Base-by-base conservation (phyloP, 53 echinoderm and acorn worm species). In the Antedon mediterranea region DNA sequence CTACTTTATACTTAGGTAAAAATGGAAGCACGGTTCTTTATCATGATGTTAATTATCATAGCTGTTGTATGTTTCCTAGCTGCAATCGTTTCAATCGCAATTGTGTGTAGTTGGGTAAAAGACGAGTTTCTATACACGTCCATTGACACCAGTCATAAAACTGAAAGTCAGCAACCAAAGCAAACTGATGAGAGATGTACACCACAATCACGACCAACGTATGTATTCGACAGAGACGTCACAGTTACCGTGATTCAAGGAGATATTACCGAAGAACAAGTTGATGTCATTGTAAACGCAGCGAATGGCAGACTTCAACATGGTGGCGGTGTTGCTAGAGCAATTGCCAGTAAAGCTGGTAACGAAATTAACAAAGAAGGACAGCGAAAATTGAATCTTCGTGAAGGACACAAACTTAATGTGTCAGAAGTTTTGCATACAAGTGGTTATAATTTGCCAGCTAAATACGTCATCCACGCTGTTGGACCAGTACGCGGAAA, bases 251-350 rank as follows among this genome's bases (percentile, higher is more conserved):
- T 41, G 13, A 41, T 5, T 5, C 41, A 13, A 13, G 78, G 79
- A 6, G 32, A 71, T 28, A 79, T 79, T 9, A 9, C 28, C 6
- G 33, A 79, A 8, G 31, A 79, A 31, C 0, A 71, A 9, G 79
- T 79, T 29, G 79, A 79, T 31, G 71, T 71, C 3, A 79, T 79
- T 79, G 79, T 79, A 28, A 79, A 79, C 31, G 71, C 71, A 29
- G 57, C 43, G 0, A 43, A 30, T 43, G 43, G 43, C 14, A 79
- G 71, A 33, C 79, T 79, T 71, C 71, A 28, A 30, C 43, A 78
- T 5, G 33, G 33, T 23, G 79, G 79, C 5, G 79, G 71, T 28
- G 34, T 79, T 8, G 32, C 79, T 0, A 34, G 30, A 26, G 71
- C 30, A 30, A 71, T 79, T 79, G 32, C 71, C 23, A 31, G 6